phyloP scores from a whole-genome alignment of 2,797 vertebrate species.

The Poecile montanus region DNA sequence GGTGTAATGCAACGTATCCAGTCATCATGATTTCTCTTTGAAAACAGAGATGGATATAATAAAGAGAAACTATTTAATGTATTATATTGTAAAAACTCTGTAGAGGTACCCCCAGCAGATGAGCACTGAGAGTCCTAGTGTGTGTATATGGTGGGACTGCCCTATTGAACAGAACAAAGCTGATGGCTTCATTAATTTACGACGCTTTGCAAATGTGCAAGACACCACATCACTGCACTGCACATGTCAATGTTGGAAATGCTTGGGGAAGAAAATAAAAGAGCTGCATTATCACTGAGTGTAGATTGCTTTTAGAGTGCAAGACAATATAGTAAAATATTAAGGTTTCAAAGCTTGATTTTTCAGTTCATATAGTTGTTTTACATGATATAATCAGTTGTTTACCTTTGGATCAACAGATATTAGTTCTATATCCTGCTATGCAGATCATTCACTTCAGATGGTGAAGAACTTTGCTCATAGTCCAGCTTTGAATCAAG shows the following conservation, averaged over 20 bases:
- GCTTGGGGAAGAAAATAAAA: neutral
- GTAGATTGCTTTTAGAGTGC: neutral
- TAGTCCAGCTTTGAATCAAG: neutral
- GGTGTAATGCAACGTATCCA: neutral
- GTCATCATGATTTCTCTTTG: neutral
- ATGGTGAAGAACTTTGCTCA: neutral
- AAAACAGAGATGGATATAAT: neutral
- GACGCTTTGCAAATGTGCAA: neutral
- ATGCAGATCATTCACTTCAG: neutral
- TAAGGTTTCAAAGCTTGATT: neutral
- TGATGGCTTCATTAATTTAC: neutral
- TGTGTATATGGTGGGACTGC: neutral
- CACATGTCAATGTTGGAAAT: neutral
- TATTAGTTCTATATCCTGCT: neutral
- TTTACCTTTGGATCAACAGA: neutral
- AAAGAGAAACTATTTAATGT: neutral
- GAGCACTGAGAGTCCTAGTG: neutral
- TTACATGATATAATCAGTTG: neutral
- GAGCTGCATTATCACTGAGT: neutral
- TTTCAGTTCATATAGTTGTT: neutral
- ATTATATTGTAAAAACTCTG: neutral
- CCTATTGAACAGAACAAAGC: neutral
- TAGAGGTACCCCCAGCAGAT: neutral
- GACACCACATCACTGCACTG: accelerated
- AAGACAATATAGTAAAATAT: neutral